Conservation (phyloP, 2,113 vertebrate species). For the Pogonocichla stellata region DNA sequence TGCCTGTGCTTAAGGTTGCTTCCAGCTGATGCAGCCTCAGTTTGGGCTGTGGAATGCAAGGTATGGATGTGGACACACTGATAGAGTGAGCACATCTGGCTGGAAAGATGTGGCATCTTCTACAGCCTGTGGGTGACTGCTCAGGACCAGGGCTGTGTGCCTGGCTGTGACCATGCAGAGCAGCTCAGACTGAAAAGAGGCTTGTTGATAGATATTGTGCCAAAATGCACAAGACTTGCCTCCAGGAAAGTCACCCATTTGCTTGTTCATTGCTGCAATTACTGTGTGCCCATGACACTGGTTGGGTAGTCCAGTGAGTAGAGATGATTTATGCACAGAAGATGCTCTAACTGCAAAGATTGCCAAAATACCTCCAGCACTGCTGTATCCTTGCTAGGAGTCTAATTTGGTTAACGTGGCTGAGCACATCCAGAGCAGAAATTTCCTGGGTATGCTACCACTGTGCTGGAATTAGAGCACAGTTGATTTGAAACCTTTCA, state of each 20-base stretch:
- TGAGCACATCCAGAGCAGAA: not conserved
- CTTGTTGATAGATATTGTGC: not conserved
- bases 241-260: not conserved
- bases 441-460: not conserved
- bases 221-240: not conserved
- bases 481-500: not conserved
- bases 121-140: not conserved
- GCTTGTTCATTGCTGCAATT: not conserved
- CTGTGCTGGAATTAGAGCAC: not conserved
- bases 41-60: not conserved
- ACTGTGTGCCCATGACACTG: not conserved
- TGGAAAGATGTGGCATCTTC: not conserved
- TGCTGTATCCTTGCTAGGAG: not conserved
- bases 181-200: not conserved
- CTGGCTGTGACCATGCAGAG: not conserved
- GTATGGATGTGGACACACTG: not conserved
- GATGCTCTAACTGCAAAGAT: not conserved
- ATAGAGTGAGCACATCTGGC: not conserved
- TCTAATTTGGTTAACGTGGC: not conserved
- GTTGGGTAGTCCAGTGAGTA: not conserved
- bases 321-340: not conserved
- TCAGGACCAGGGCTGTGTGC: fast-evolving
- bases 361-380: not conserved
- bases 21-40: fast-evolving
- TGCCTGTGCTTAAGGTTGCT: not conserved